Evolutionary conservation across 2,113 vertebrate genomes (phyloP), one percentile per base, ranked within the genome.

Genomic region (Dermatemys mawii): DNA sequence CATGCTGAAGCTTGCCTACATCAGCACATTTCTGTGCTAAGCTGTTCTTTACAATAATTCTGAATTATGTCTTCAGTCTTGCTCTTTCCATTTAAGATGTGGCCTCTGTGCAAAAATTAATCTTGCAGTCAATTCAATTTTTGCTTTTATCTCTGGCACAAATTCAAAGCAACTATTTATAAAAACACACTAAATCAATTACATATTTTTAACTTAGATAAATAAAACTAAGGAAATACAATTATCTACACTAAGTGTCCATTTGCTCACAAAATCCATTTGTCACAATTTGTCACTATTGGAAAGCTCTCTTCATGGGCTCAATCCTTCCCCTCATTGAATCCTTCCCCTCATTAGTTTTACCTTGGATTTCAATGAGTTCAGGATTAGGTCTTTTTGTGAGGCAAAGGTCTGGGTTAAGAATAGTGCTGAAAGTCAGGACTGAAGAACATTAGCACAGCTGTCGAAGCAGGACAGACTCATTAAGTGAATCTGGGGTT

Each of bases 171-270:
- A 90, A 90, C 11, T 70, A 85, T 93, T 92, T 87, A 48, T 90
- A 79, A 87, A 97, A 85, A 21, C n/a, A 16, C 29, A 79, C 44
- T 90, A 88, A 90, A 94, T 41, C 2, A 88, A 92, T 93, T 92
- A 76, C 6, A 32, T 6, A 35, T 92, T 86, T 88, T 92, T 26
- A 92, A 67, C 38, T 76, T 46, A 32, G 54, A 53, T 81, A 94
- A 92, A 70, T 48, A 26, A 87, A 85, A 88, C 11, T 32, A 83
- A 83, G 29, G 27, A 91, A 94, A 93, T 54, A 86, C 10, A 67
- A 17, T 85, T 81, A 91, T 11, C 22, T 91, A 70, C 0, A 1
- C 32, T 84, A 75, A 50, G 6, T 14, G 29, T 81, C 57, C 79
- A 46, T 90, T 95, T 92, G 29, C 29, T 84, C 54, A 70, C 93